A percentile compares a stretch with the other conserved stretches of the same genome.
Evolutionary conservation across 2,888 invertebrate genomes (phyloP).

Genomic region (Platycnemis pennipes): DNA sequence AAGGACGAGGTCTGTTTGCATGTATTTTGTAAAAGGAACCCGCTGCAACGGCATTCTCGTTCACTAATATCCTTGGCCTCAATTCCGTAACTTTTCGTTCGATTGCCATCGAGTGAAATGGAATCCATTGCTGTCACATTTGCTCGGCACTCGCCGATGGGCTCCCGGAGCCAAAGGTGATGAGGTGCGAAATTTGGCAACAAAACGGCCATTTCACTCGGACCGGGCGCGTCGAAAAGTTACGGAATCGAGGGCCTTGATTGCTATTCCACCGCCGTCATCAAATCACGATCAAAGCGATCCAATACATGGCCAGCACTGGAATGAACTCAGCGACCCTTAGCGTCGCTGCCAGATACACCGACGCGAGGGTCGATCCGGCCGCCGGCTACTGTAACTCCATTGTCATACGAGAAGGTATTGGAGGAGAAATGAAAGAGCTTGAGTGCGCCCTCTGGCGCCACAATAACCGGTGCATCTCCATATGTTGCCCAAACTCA

Average conservation of each 20-base stretch:
- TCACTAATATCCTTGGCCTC: background rate
- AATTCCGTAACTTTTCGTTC: background rate
- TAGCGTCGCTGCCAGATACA: background rate
- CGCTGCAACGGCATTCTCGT: background rate
- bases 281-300: background rate
- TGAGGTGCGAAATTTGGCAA: conserved; percentile 2
- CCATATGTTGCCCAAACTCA: background rate
- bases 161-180: background rate
- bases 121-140: background rate
- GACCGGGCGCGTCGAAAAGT: background rate
- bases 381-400: background rate
- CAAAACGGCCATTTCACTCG: background rate
- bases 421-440: background rate
- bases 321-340: background rate
- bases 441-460: background rate
- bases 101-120: background rate
- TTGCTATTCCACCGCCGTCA: background rate
- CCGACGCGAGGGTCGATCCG: background rate
- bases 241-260: background rate
- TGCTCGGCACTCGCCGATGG: background rate
- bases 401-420: background rate
- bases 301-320: background rate
- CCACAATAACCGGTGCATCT: background rate
- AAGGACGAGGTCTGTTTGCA: background rate
- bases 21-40: background rate